phyloP scores from a whole-genome alignment of 2,113 vertebrate genomes.

The Periophthalmodon schlosseri region DNA sequence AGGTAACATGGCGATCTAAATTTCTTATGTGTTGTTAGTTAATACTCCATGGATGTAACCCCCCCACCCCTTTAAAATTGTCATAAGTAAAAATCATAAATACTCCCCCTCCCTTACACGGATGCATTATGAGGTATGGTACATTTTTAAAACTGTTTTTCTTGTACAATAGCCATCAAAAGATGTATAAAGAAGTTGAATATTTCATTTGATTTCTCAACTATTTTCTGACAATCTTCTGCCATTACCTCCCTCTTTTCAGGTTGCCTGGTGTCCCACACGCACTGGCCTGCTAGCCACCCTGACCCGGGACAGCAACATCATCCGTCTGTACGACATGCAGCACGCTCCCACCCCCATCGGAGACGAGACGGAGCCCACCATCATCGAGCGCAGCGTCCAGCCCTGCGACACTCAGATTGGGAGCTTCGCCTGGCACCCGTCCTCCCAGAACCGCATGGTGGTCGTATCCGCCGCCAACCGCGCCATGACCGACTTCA shows the following conservation, averaged over 20 bases:
- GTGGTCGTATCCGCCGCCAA: slow-evolving; percentile 94
- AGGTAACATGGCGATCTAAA: no score
- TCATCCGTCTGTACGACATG: slow-evolving; percentile 97
- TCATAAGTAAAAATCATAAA: no score
- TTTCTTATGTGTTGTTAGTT: no score
- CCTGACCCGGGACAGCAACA: slow-evolving; percentile 93
- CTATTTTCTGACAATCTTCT: background rate
- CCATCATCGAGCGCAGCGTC: slow-evolving; percentile 96
- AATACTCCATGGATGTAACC: no score
- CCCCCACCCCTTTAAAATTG: no score
- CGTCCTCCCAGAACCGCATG: slow-evolving; percentile 96
- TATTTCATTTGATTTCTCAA: no score
- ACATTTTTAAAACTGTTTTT: no score
- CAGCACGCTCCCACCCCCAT: slow-evolving; percentile 96
- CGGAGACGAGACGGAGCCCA: slow-evolving; percentile 96
- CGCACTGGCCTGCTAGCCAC: slow-evolving; percentile 94
- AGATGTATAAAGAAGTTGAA: no score
- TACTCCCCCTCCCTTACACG: no score
- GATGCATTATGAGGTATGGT: no score
- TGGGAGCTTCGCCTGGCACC: slow-evolving; percentile 97
- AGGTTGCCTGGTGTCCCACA: slow-evolving; percentile 95
- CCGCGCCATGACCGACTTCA: slow-evolving; percentile 96
- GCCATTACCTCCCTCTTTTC: background rate
- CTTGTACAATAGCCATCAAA: no score
- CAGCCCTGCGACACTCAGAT: slow-evolving; percentile 92